phyloP scores from a whole-genome alignment of 2,113 vertebrate species.

The Tupaia chinensis region DNA sequence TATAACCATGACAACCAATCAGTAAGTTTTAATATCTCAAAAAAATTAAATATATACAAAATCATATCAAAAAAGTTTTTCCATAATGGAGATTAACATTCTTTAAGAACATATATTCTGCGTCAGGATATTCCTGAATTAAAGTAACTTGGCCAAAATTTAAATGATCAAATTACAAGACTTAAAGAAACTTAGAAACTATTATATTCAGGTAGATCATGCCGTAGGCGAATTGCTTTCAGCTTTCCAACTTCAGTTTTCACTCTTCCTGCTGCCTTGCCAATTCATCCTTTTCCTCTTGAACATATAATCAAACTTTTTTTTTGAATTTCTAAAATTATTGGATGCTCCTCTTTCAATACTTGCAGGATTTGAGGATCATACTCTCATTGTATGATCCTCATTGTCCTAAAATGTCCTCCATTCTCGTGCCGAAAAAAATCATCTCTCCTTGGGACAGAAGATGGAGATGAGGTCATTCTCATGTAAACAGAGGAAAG shows the following conservation, averaged over 20 bases:
- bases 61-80: slow-evolving; percentile 14
- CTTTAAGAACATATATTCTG: slow-evolving; percentile 41
- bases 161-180: slow-evolving; percentile 57
- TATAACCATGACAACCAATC: slow-evolving; percentile 32
- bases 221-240: slow-evolving; percentile 92
- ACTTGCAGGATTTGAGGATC: slow-evolving; percentile 94
- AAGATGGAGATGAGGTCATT: slow-evolving; percentile 93
- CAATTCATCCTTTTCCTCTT: slow-evolving; percentile 97
- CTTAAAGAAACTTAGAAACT: slow-evolving; percentile 84
- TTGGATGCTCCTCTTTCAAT: slow-evolving; percentile 95
- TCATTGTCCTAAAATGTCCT: slow-evolving; percentile 88
- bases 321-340: slow-evolving; percentile 97
- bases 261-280: slow-evolving; percentile 95
- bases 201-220: slow-evolving; percentile 92
- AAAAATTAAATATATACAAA: slow-evolving; percentile 65
- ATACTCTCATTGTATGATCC: slow-evolving; percentile 88
- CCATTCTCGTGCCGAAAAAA: slow-evolving; percentile 90
- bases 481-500: slow-evolving; percentile 94
- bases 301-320: slow-evolving; percentile 96
- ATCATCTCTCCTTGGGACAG: slow-evolving; percentile 91
- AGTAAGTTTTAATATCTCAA: slow-evolving; percentile 52
- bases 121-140: slow-evolving; percentile 44
- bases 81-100: slow-evolving; percentile 32
- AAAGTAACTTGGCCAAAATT: slow-evolving; percentile 74
- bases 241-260: slow-evolving; percentile 99